Evolutionary conservation across 2,797 vertebrate genomes (phyloP).

Genomic region (Sebastes hubbsi): DNA sequence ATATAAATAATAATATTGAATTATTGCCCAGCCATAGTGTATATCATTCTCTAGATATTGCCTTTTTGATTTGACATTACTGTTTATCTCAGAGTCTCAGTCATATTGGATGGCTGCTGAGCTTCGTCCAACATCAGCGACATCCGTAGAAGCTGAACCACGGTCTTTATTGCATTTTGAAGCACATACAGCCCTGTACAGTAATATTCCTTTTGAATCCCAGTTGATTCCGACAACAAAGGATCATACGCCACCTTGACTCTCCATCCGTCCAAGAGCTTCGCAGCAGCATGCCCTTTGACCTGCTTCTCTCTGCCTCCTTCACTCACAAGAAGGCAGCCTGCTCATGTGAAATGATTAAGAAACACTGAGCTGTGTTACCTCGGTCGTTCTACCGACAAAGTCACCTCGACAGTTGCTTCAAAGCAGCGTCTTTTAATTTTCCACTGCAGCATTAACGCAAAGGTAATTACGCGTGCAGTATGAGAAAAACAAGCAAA

Average conservation of each 20-base stretch:
- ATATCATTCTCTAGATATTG: not conserved
- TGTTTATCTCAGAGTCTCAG: not conserved
- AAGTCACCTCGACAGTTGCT: constrained; percentile 48
- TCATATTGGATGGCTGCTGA: not conserved
- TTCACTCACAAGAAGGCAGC: not conserved
- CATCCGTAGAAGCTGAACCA: not conserved
- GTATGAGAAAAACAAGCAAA: constrained; percentile 61
- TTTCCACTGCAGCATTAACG: constrained; percentile 51
- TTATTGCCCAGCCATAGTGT: not conserved
- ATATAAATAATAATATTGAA: not conserved
- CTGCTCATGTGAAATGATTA: constrained; percentile 27
- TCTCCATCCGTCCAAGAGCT: not conserved
- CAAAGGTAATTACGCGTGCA: constrained; percentile 67
- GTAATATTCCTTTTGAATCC: constrained; percentile 19
- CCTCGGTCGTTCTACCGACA: constrained; percentile 10
- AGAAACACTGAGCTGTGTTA: constrained; percentile 19
- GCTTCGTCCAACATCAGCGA: not conserved
- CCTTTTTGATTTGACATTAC: not conserved
- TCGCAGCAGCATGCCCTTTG: not conserved
- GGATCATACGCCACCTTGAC: not conserved
- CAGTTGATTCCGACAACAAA: constrained; percentile 1
- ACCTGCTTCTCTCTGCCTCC: constrained; percentile 7
- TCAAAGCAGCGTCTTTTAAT: constrained; percentile 39
- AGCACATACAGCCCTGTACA: not conserved
- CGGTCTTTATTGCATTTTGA: constrained; percentile 11